Evolutionary conservation across 2,888 invertebrate genomes (phyloP).

Genomic region (Blera fallax): DNA sequence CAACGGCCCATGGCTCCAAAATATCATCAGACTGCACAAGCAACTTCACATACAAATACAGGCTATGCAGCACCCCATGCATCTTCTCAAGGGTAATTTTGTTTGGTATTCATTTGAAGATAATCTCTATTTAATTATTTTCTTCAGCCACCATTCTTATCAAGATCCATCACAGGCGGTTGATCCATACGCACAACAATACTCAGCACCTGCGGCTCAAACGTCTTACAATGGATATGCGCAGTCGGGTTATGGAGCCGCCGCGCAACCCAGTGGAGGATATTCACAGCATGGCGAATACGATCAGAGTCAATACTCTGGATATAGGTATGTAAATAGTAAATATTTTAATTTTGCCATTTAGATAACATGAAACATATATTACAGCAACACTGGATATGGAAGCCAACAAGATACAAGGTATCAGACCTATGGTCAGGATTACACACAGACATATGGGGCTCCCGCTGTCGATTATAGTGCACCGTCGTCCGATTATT

Average conservation of each 20-base stretch:
- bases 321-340: slow-evolving; percentile 77
- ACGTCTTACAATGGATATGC: slow-evolving; percentile 80
- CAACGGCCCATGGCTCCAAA: slow-evolving; percentile 80
- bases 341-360: neutral
- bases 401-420: slow-evolving; percentile 80
- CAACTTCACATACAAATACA: slow-evolving; percentile 76
- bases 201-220: slow-evolving; percentile 78
- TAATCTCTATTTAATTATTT: neutral
- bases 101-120: neutral
- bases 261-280: slow-evolving; percentile 77
- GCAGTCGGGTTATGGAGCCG: slow-evolving; percentile 78
- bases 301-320: slow-evolving; percentile 81
- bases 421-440: slow-evolving; percentile 80
- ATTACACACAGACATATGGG: slow-evolving; percentile 81
- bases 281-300: slow-evolving; percentile 79
- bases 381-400: slow-evolving; percentile 78
- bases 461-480: slow-evolving; percentile 81
- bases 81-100: slow-evolving; percentile 77
- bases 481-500: slow-evolving; percentile 80
- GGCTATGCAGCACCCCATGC: slow-evolving; percentile 75
- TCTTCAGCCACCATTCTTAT: slow-evolving; percentile 79
- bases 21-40: slow-evolving; percentile 79
- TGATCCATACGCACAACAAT: slow-evolving; percentile 81
- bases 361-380: neutral
- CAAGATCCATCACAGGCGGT: slow-evolving; percentile 81